Base-by-base conservation (phyloP, 2,888 invertebrate genomes). In the Drosophila anceps region DNA sequence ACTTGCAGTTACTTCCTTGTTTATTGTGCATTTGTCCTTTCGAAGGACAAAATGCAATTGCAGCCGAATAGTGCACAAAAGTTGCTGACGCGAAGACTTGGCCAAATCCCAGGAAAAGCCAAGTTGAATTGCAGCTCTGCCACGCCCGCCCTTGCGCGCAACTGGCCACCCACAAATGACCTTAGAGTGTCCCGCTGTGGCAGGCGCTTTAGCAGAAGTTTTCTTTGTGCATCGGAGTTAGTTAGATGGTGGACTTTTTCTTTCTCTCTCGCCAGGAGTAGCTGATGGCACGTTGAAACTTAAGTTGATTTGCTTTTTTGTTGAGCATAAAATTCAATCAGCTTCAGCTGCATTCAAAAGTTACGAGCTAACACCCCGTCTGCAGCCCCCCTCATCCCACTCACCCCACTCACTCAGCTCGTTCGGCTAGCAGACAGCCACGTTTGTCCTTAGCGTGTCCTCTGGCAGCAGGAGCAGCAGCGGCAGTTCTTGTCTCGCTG, bases 1-100 rank as follows among this genome's bases (percentile, higher is more conserved):
- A 8, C 20, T 10, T 20, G 59, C 9, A 7, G 12, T 24, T n/a
- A n/a, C 4, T 51, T 41, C 62, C 27, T 54, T 53, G 63, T 79
- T 91, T 85, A 90, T 88, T 71, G 85, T 84, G 79, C 82, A 85
- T 90, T 88, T 82, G 91, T 91, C 90, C 91, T 90, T 87, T 91
- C 64, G 71, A 90, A 90, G 90, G 91, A 90, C 90, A 81, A 78
- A 78, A 81, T 82, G 74, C 83, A 84, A 85, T 80, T 39, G 54
- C 79, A 37, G 31, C 18, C 31, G n/a, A 44, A 31, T 48, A 18
- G 59, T 53, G 72, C 43, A n/a, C 20, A 58, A 53, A 53, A 67
- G 10, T 67, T 66, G 67, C 75, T 74, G 75, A 72, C 41, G 67
- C 41, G 37, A 20, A 37, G 62, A 35, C 29, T 29, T 29, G 59